Evolutionary conservation across 2,888 invertebrate genomes (phyloP).

Genomic region (Acanthoscelides obtectus): DNA sequence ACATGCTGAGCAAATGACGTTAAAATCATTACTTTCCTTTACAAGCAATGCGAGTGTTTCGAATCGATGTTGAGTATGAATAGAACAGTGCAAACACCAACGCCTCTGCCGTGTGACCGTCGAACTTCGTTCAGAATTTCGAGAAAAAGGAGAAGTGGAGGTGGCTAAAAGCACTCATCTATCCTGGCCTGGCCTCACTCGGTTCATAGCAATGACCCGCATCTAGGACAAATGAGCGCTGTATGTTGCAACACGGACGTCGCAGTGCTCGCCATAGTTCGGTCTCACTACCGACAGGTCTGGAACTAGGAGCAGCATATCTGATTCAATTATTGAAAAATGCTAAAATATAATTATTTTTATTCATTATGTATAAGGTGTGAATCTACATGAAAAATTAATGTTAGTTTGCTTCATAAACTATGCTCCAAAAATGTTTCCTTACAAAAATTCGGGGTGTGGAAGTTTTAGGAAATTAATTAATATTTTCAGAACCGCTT

Average conservation of each 20-base stretch:
- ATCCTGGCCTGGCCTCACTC: constrained; percentile 14
- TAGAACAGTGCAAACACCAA: not conserved
- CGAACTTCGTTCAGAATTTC: not conserved
- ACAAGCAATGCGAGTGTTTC: not conserved
- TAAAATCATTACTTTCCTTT: not conserved
- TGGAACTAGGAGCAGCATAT: not conserved
- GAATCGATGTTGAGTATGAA: not conserved
- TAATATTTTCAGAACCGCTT: too few relatives aligned
- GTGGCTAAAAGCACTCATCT: not conserved
- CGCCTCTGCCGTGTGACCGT: not conserved
- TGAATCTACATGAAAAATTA: too few relatives aligned
- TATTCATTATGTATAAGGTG: too few relatives aligned
- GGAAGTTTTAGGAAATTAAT: too few relatives aligned
- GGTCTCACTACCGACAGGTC: constrained; percentile 20
- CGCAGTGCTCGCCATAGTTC: constrained; percentile 32
- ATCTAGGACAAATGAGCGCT: constrained; percentile 42
- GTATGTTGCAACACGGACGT: constrained; percentile 40
- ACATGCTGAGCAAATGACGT: too few relatives aligned
- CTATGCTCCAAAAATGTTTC: too few relatives aligned
- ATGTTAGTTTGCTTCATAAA: too few relatives aligned
- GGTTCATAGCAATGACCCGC: constrained; percentile 47
- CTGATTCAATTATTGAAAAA: too few relatives aligned
- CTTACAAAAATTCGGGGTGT: too few relatives aligned
- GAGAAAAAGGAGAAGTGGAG: not conserved
- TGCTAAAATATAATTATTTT: too few relatives aligned